Evolutionary conservation across 2,797 vertebrate genomes (phyloP), one percentile per base, ranked within the genome.

Genomic region (Tiaroga cobitis): DNA sequence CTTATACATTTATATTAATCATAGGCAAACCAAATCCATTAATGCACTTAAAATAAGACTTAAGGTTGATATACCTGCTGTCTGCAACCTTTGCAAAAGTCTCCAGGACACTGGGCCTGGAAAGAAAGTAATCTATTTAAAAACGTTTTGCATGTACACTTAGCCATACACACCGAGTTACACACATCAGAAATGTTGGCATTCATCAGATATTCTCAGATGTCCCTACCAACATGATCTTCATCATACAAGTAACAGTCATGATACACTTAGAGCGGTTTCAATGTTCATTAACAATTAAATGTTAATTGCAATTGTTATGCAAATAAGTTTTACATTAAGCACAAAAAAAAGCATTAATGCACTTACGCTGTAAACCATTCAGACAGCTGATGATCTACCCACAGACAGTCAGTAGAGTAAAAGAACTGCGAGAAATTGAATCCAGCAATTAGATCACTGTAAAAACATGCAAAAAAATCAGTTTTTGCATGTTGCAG

Each of bases 221-320:
- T 96, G 95, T 95, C 95, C 95, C 95, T 96, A 96, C 94, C 94
- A 96, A 96, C 94, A 95, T 84, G 78, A 56, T 39, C 86, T 63
- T 95, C 95, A 94, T 96, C 95, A 96, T 80, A 11, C 24, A 59
- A 5, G 24, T 59, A n/a, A 59, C 43, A 13, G 43, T 46, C 4
- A 51, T 19, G 16, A 51, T 19, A 19, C 18, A 51, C 6, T 51
- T 51, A 5, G 11, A 18, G 49, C 0, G 2, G 46, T 49, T 5
- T 49, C 46, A 49, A 16, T 16, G 13, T 49, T 5, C 2, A 43
- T 43, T 41, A 41, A 9, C 34, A 37, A 37, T 6, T 37, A 37
- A 37, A 37, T 37, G 37, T 9, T 41, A 41, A 41, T 9, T 43
- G 10, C 10, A 10, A 43, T 11, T 8, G 0, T 39, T 41, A 41